Conservation (phyloP, 2,888 invertebrate species). For the Brachynemurus nebulosus region DNA sequence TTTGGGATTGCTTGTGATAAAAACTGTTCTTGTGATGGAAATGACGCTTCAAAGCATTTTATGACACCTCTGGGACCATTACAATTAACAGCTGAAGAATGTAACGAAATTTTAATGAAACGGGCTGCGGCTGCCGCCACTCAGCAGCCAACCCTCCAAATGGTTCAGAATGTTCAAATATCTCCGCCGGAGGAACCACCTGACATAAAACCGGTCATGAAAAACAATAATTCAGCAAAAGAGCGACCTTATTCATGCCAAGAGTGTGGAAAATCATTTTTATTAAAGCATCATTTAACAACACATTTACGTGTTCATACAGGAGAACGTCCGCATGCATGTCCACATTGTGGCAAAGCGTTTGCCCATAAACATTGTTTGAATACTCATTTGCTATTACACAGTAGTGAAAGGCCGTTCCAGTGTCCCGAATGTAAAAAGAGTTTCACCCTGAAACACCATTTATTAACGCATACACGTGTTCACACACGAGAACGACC, state of each 20-base stretch:
- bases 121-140: slow-evolving; percentile 45
- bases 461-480: slow-evolving; percentile 64
- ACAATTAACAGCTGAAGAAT: slow-evolving; percentile 61
- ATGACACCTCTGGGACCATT: slow-evolving; percentile 59
- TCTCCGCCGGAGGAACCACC: slow-evolving; percentile 32
- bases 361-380: slow-evolving; percentile 73
- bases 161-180: slow-evolving; percentile 35
- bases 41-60: slow-evolving; percentile 39
- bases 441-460: slow-evolving; percentile 74
- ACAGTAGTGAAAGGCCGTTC: slow-evolving; percentile 69
- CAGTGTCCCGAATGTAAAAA: slow-evolving; percentile 77
- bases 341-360: slow-evolving; percentile 65
- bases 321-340: slow-evolving; percentile 64
- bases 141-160: slow-evolving; percentile 35
- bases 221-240: slow-evolving; percentile 33
- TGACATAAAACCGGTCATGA: slow-evolving; percentile 22
- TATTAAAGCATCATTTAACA: slow-evolving; percentile 70
- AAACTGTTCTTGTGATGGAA: slow-evolving; percentile 8
- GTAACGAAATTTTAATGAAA: slow-evolving; percentile 65
- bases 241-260: slow-evolving; percentile 70
- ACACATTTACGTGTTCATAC: slow-evolving; percentile 73
- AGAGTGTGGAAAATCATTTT: slow-evolving; percentile 72
- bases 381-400: slow-evolving; percentile 67
- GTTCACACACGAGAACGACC: slow-evolving; percentile 69
- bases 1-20: slow-evolving; percentile 18